Conservation (phyloP, 2,888 invertebrate genomes). For the Malthinus flaveolus region DNA sequence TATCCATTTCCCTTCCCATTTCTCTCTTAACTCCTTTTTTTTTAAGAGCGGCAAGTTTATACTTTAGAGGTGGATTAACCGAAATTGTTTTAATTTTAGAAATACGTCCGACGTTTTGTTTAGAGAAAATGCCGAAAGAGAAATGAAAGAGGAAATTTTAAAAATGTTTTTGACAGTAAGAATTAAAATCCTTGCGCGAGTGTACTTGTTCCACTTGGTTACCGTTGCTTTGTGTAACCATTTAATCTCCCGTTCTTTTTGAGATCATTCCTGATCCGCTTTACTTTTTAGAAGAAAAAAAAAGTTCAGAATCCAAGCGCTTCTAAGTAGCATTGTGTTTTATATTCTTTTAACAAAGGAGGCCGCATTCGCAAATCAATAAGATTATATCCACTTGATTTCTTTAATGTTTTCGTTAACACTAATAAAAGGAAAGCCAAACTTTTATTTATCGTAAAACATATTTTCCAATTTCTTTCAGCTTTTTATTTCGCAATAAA, state of each 20-base stretch:
- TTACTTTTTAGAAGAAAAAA: constrained; percentile 20
- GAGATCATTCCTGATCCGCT: constrained; percentile 31
- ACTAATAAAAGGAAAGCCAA: constrained; percentile 21
- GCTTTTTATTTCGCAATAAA: constrained; percentile 6
- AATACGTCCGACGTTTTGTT: not conserved
- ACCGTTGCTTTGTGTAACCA: constrained; percentile 31
- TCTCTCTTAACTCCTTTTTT: constrained; percentile 6
- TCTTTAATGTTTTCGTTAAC: constrained; percentile 29
- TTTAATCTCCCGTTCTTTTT: constrained; percentile 31
- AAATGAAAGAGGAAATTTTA: constrained; percentile 1
- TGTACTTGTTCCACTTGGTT: constrained; percentile 31
- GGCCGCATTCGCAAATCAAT: constrained; percentile 28
- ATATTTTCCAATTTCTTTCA: constrained; percentile 10
- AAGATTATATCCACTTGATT: constrained; percentile 29
- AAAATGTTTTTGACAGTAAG: constrained; percentile 26
- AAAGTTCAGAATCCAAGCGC: constrained; percentile 26
- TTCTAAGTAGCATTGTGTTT: constrained; percentile 30
- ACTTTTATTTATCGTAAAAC: constrained; percentile 21
- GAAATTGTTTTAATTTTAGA: constrained; percentile 2
- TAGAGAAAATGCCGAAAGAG: not conserved
- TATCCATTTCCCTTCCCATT: constrained; percentile 10
- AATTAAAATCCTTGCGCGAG: constrained; percentile 27
- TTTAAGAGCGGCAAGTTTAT: constrained; percentile 17
- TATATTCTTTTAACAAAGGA: constrained; percentile 28
- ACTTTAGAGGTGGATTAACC: constrained; percentile 7